Conservation (phyloP, 2,888 invertebrate species). For the Chloromyia formosa region DNA sequence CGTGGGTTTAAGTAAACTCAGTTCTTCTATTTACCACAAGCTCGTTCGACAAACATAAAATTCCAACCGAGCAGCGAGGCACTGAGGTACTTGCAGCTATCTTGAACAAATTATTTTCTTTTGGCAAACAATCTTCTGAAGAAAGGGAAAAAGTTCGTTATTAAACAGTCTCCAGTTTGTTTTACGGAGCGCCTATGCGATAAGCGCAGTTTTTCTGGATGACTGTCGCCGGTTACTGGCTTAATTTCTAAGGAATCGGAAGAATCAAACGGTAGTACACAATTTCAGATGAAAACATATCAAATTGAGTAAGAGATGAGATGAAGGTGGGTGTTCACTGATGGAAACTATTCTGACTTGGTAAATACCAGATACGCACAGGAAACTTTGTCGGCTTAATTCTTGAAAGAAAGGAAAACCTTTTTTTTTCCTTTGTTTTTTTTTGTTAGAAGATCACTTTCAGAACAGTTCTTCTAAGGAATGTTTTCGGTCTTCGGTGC, state of each 20-base stretch:
- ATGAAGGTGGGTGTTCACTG: not conserved
- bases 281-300: not conserved
- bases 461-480: no score
- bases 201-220: not conserved
- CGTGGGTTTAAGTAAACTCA: not conserved
- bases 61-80: not conserved
- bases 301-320: not conserved
- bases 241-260: not conserved
- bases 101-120: constrained; percentile 22
- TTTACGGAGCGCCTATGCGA: constrained; percentile 1
- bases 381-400: constrained; percentile 29
- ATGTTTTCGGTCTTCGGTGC: no score
- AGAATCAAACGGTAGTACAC: constrained; percentile 26
- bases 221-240: not conserved
- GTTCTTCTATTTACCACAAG: not conserved
- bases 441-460: no score
- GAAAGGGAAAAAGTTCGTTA: not conserved
- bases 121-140: constrained; percentile 15
- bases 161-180: no score
- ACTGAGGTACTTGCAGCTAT: constrained; percentile 1
- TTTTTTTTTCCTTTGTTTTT: no score
- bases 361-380: no score
- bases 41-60: not conserved
- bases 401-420: no score
- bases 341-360: not conserved